Base-by-base conservation (phyloP, 1,140 invertebrate species). In the Macrotrachela quadricornifera region DNA sequence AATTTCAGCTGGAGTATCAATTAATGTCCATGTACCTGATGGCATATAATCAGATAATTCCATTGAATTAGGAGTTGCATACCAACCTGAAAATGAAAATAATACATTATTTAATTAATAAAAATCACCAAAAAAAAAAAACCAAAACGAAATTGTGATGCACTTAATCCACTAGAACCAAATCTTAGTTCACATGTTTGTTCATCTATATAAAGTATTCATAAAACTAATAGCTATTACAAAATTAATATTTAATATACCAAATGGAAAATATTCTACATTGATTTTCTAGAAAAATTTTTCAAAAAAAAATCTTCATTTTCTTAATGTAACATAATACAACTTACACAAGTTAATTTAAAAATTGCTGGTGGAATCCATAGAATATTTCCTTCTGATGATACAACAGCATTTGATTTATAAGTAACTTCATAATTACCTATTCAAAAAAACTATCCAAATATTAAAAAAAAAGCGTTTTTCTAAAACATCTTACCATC, bases 281-380 rank as follows among this genome's bases (percentile, higher is more conserved):
- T 97, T 90, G 59, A 97, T 99, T 16, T 86, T 30, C 21, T 30
- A 30, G 8, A 30, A 30, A 4, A 4, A 30, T 4, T 30, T 4
- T 2, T 4, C 2, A 30, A 30, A 30, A 4, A 30, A 30, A 30
- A 2, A 30, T 30, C 2, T 30, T 30, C n/a, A 30, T 30, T 30
- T 30, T 30, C 21, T 30, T 30, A 2, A 4, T 4, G 8, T 30
- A 4, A 30, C 8, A 4, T 30, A 4, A 30, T 30, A 8, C 2
- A 30, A 30, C 21, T 30, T 30, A 30, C 92, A 70, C 94, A 99
- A 42, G 90, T 94, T 70, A 85, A 92, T 78, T 96, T 79, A 69
- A 95, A 97, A 65, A 97, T 99, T 41, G 92, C 90, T 16, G 91
- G 92, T 0, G 92, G 92, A 18, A 97, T 85, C 90, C 90, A 95